phyloP scores from a whole-genome alignment of 2,113 vertebrate species.

The Scatophagus argus region DNA sequence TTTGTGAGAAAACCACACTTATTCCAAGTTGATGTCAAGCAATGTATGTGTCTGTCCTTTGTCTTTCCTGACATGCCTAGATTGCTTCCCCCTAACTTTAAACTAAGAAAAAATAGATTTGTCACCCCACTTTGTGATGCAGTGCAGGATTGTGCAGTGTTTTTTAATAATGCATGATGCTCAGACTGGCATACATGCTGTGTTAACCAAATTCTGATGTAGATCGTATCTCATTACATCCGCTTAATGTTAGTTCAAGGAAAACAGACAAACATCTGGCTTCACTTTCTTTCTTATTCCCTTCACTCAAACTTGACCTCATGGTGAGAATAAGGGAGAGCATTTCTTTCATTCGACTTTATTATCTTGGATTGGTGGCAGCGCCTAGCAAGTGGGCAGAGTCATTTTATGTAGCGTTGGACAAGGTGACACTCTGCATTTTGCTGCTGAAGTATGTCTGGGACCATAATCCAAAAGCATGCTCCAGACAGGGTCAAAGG shows the following conservation, averaged over 20 bases:
- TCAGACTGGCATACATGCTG: slow-evolving; percentile 25
- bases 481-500: slow-evolving; percentile 56
- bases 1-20: slow-evolving; percentile 68
- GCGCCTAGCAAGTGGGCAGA: slow-evolving; percentile 17
- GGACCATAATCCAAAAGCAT: slow-evolving; percentile 39
- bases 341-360: slow-evolving; percentile 42
- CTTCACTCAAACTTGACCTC: slow-evolving; percentile 45
- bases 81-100: slow-evolving; percentile 4
- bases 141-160: background rate
- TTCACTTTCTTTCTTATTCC: slow-evolving; percentile 40
- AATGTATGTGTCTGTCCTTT: slow-evolving; percentile 60
- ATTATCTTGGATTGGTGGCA: slow-evolving; percentile 42
- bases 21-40: slow-evolving; percentile 60
- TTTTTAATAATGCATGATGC: slow-evolving; percentile 6
- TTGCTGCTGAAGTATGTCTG: slow-evolving; percentile 11
- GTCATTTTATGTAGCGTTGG: slow-evolving; percentile 25
- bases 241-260: slow-evolving; percentile 21
- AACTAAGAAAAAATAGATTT: background rate
- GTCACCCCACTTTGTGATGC: background rate
- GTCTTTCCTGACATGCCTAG: slow-evolving; percentile 41
- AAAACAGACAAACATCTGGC: slow-evolving; percentile 54
- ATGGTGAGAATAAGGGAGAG: slow-evolving; percentile 28
- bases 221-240: slow-evolving; percentile 34
- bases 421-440: slow-evolving; percentile 48
- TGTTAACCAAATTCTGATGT: slow-evolving; percentile 24